phyloP scores from a whole-genome alignment of 2,113 vertebrate genomes.

The Hassar affinis region DNA sequence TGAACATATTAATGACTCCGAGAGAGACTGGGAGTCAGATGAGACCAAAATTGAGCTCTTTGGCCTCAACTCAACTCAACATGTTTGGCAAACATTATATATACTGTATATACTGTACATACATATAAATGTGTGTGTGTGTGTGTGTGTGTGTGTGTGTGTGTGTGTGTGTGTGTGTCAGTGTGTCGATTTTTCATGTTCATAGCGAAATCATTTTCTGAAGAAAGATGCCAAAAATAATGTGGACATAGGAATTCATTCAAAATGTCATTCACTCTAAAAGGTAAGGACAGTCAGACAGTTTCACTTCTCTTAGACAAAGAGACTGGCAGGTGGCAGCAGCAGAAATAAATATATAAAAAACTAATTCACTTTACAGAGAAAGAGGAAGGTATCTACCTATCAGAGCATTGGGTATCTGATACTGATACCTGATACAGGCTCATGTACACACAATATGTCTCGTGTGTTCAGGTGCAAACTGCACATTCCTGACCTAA shows the following conservation, averaged over 20 bases:
- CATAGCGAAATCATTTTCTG: no score
- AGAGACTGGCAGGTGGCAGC: neutral
- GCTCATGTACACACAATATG: neutral
- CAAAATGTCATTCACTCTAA: neutral
- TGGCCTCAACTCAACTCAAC: no score
- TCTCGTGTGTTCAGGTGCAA: neutral
- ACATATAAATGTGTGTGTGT: no score
- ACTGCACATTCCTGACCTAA: neutral
- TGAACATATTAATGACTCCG: no score
- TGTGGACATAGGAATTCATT: neutral
- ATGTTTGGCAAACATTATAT: no score
- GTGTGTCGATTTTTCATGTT: no score
- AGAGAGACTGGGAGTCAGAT: no score
- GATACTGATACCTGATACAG: neutral
- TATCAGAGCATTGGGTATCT: neutral
- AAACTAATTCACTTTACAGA: neutral
- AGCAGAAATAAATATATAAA: neutral
- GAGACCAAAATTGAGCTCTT: no score
- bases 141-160: no score
- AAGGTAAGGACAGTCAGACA: neutral
- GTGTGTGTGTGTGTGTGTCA: no score
- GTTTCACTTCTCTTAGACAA: neutral
- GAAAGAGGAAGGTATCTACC: neutral
- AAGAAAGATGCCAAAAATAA: no score
- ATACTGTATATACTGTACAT: no score